Evolutionary conservation across 2,888 invertebrate genomes (phyloP), one percentile per base, ranked within the genome.

Genomic region (Tachina grossa): DNA sequence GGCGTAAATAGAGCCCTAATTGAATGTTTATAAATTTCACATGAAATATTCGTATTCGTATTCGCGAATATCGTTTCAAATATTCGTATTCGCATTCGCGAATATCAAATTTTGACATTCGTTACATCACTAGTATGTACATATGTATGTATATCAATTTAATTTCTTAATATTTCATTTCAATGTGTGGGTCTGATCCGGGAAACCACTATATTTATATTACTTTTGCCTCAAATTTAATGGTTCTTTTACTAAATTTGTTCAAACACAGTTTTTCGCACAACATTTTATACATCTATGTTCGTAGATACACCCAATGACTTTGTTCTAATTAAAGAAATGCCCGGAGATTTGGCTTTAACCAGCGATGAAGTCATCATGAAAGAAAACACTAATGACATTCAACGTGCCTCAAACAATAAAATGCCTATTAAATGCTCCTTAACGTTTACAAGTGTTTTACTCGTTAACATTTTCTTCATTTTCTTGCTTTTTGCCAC

Each of bases 371-470:
- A 71, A 79, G 63, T 79, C 71, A 72, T 72, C 47, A 69, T 61
- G 31, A 63, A 16, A 76, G 9, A n/a, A 68, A 59, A 22, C 68
- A 78, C 43, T 65, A 49, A 72, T 65, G 65, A 10, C 63, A 79
- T 71, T 39, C 45, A 45, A 9, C 49, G 77, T 78, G 68, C 41
- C 59, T 47, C 2, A 22, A 65, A 79, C 65, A 80, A 72, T 63
- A 16, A 65, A 57, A 19, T 79, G 71, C 45, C 41, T 72, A 22
- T 55, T 65, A 79, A 66, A 61, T 53, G 78, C 69, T 71, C 51
- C 43, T 69, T 69, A 78, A 69, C 69, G 53, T 61, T 68, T n/a
- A 53, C 78, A 79, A 79, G 63, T 79, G 49, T 79, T 79, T 71
- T 53, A 63, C 68, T 78, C 41, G 43, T 59, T 78, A 78, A 68